Conservation (phyloP, 2,797 vertebrate species). For the Cryptoprocta ferox region DNA sequence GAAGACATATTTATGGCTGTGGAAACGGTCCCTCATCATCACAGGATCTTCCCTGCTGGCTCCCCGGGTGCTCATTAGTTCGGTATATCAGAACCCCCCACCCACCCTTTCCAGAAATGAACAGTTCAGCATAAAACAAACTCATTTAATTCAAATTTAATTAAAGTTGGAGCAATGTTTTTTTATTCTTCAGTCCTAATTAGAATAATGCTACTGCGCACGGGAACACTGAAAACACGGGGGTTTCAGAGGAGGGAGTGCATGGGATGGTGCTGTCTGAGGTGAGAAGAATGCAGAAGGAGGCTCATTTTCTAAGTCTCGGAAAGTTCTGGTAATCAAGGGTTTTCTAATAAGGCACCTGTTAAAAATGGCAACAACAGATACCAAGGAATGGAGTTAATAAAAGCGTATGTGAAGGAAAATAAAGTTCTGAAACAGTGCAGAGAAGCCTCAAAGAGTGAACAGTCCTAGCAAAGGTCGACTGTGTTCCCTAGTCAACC, state of each 20-base stretch:
- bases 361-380: neutral
- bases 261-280: rapidly evolving
- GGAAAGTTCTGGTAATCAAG: neutral
- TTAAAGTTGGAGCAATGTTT: neutral
- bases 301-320: neutral
- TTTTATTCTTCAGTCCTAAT: neutral
- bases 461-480: rapidly evolving
- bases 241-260: neutral
- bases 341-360: neutral
- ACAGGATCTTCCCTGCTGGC: neutral
- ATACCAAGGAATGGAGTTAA: neutral
- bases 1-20: neutral
- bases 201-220: neutral
- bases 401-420: neutral
- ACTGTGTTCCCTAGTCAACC: neutral
- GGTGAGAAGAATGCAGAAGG: rapidly evolving
- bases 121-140: constrained; percentile 36
- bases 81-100: neutral
- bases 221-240: neutral
- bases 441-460: rapidly evolving
- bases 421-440: rapidly evolving
- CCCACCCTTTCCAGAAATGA: neutral
- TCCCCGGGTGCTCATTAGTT: neutral
- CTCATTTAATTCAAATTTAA: constrained; percentile 52
- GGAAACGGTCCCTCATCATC: neutral